Evolutionary conservation across 2,888 invertebrate genomes (phyloP).

Genomic region (Linnaemya vulpina): DNA sequence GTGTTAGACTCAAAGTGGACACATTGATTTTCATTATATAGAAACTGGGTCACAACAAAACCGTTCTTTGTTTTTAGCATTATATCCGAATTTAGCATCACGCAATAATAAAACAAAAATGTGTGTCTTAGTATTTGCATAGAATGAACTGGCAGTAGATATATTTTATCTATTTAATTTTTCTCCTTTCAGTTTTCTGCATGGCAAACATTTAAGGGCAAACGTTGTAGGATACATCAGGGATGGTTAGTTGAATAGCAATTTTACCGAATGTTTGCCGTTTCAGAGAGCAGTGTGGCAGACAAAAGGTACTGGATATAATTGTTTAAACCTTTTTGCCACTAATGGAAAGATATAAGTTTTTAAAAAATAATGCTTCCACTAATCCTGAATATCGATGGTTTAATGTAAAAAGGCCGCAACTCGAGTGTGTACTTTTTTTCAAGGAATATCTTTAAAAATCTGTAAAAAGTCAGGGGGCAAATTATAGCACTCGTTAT

Average conservation of each 20-base stretch:
- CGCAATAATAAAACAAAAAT: slow-evolving; percentile 52
- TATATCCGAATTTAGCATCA: slow-evolving; percentile 65
- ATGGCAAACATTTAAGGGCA: slow-evolving; percentile 47
- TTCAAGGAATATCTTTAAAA: too few species aligned
- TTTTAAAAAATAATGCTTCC: too few species aligned
- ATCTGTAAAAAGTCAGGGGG: too few species aligned
- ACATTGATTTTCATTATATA: slow-evolving; percentile 73
- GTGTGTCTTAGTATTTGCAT: slow-evolving; percentile 31
- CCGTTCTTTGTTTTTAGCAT: slow-evolving; percentile 70
- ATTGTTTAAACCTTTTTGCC: too few species aligned
- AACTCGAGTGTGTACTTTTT: too few species aligned
- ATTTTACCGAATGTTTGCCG: too few species aligned
- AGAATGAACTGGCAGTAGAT: slow-evolving; percentile 10
- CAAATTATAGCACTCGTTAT: too few species aligned
- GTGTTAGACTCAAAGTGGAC: slow-evolving; percentile 37
- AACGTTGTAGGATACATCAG: slow-evolving; percentile 3
- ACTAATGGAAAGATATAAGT: too few species aligned
- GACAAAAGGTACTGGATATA: too few species aligned
- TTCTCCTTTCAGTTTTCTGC: slow-evolving; percentile 1
- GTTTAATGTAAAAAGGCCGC: too few species aligned
- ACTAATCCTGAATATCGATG: too few species aligned
- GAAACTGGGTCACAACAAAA: slow-evolving; percentile 74
- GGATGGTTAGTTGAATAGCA: not conserved
- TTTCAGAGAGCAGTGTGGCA: too few species aligned
- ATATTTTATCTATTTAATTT: slow-evolving; percentile 18